A percentile compares a stretch with the other conserved stretches of the same genome.
Conservation (phyloP, 1,140 invertebrate species). For the Bombus pascuorum region DNA sequence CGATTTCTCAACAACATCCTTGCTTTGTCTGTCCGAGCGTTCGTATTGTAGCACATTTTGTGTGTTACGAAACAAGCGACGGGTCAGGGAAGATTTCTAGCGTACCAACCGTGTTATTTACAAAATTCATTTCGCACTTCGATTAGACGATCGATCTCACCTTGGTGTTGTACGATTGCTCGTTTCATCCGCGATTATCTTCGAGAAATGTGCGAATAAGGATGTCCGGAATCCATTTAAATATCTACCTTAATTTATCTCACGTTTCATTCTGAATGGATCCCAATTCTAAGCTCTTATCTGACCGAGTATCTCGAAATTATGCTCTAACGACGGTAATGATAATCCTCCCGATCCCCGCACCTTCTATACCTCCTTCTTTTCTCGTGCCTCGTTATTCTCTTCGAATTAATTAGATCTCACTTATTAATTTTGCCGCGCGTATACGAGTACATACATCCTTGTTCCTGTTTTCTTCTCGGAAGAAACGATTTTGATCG, state of each 20-base stretch:
- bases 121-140: not conserved
- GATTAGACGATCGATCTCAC: not conserved
- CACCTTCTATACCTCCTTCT: not conserved
- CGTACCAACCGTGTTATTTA: no score
- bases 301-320: conserved; percentile 46
- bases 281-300: conserved; percentile 46
- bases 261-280: not conserved
- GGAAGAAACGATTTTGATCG: no score
- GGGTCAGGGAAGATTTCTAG: no score
- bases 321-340: conserved; percentile 48
- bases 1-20: no score
- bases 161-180: not conserved
- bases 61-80: no score
- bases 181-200: conserved; percentile 8
- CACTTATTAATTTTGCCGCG: conserved; percentile 30
- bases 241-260: conserved; percentile 58
- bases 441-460: not conserved
- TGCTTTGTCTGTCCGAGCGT: no score
- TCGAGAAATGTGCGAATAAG: not conserved
- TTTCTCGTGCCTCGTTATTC: conserved; percentile 33
- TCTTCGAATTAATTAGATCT: conserved; percentile 39
- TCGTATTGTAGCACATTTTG: no score
- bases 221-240: conserved; percentile 16
- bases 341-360: not conserved
- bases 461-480: not conserved